Evolutionary conservation across 2,888 invertebrate genomes (phyloP).

Genomic region (Oscheius sp.): DNA sequence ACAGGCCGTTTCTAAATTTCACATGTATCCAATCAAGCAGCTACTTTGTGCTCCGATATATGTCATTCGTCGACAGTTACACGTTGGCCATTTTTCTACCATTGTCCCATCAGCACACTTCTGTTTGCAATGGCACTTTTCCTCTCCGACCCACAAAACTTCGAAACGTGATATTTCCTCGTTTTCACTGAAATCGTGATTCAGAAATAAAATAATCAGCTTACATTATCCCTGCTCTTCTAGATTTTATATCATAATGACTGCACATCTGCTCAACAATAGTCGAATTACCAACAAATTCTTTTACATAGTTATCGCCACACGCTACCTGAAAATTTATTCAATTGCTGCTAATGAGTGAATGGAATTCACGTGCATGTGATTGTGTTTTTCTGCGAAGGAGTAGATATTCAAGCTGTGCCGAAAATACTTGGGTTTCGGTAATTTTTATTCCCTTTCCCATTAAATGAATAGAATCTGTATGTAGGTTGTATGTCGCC

Average conservation of each 20-base stretch:
- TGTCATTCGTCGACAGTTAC: background rate
- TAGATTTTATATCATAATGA: no score
- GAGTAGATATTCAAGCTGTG: no score
- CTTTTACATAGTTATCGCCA: background rate
- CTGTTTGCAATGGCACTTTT: background rate
- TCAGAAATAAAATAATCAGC: background rate
- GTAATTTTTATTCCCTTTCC: no score
- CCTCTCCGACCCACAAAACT: conserved; percentile 3
- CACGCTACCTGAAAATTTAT: conserved; percentile 6
- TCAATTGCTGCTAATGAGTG: background rate
- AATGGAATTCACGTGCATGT: background rate
- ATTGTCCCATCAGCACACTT: conserved; percentile 9
- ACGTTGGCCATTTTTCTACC: conserved; percentile 15
- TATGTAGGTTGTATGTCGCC: no score
- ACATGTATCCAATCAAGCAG: background rate
- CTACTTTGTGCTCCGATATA: background rate
- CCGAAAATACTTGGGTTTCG: no score
- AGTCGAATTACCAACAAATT: conserved; percentile 10
- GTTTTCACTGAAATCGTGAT: background rate
- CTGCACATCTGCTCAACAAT: conserved; percentile 2
- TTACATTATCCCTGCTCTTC: background rate
- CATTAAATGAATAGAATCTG: no score
- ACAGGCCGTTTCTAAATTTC: background rate
- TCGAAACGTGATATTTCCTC: background rate
- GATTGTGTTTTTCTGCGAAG: no score